Evolutionary conservation across 1,140 invertebrate genomes (phyloP).

Genomic region (Heterodera carotae): DNA sequence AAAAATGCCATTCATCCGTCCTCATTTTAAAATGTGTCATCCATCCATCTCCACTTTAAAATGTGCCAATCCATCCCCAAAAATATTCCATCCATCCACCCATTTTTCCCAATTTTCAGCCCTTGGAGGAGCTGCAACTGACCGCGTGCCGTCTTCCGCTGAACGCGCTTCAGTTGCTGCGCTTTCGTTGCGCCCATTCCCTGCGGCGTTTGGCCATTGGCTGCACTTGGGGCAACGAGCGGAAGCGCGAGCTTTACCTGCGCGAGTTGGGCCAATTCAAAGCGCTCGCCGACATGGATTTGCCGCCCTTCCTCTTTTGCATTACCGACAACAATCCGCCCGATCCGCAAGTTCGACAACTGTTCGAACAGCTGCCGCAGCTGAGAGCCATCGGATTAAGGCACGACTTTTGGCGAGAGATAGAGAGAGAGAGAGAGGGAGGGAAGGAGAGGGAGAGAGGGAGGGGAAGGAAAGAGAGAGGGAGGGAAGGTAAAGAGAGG

Average conservation of each 20-base stretch:
- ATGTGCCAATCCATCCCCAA: no score
- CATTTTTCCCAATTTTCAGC: no score
- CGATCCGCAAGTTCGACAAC: slow-evolving; percentile 42
- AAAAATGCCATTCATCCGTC: no score
- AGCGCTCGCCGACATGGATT: slow-evolving; percentile 45
- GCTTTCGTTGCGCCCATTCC: slow-evolving; percentile 21
- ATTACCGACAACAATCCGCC: slow-evolving; percentile 38
- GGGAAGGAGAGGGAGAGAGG: no score
- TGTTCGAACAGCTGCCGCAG: slow-evolving; percentile 40
- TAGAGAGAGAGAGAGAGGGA: no score
- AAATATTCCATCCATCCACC: no score
- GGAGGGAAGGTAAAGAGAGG: no score
- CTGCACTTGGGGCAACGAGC: slow-evolving; percentile 48
- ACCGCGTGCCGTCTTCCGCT: slow-evolving; percentile 45
- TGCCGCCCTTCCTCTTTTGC: slow-evolving; percentile 52
- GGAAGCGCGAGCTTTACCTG: slow-evolving; percentile 41
- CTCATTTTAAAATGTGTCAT: no score
- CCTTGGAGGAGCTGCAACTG: slow-evolving; percentile 41
- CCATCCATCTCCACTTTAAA: no score
- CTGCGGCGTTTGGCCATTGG: slow-evolving; percentile 45
- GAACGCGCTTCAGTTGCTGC: slow-evolving; percentile 34
- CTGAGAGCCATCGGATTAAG: slow-evolving; percentile 48
- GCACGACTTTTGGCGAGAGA: background rate
- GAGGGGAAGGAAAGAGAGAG: no score
- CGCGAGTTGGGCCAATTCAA: slow-evolving; percentile 32